Evolutionary conservation across 2,113 vertebrate species (phyloP).

Genomic region (Syngnathoides biaculeatus): DNA sequence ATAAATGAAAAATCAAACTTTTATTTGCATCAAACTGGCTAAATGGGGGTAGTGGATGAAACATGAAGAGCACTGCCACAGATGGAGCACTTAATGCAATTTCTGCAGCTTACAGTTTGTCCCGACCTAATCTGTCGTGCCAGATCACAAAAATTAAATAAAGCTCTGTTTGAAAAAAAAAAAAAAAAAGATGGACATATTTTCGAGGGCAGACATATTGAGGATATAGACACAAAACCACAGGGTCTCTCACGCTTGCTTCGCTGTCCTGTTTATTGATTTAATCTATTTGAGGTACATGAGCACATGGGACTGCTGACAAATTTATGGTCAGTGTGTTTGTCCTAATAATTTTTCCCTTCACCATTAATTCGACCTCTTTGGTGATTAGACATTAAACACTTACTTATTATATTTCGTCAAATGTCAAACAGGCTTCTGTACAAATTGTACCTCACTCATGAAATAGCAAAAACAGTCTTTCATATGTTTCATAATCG

Average conservation of each 20-base stretch:
- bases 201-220: conserved; percentile 54
- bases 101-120: conserved; percentile 70
- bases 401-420: background rate
- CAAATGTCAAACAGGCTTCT: background rate
- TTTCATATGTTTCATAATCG: background rate
- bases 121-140: conserved; percentile 62
- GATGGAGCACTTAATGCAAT: conserved; percentile 70
- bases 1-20: background rate
- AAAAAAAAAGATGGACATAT: conserved; percentile 24
- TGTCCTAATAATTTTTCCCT: conserved; percentile 13
- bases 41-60: conserved; percentile 39
- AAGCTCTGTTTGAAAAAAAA: conserved; percentile 52
- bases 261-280: conserved; percentile 20
- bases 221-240: conserved; percentile 28
- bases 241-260: conserved; percentile 2
- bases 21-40: background rate
- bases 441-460: background rate
- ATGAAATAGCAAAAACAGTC: background rate
- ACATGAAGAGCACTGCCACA: conserved; percentile 51
- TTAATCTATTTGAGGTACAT: conserved; percentile 26
- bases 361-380: conserved; percentile 17
- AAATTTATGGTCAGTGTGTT: conserved; percentile 6
- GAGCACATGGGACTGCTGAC: conserved; percentile 11
- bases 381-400: background rate
- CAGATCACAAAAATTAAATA: conserved; percentile 65